Evolutionary conservation across 2,888 invertebrate species (phyloP).

Genomic region (Drosophila hamatofila): DNA sequence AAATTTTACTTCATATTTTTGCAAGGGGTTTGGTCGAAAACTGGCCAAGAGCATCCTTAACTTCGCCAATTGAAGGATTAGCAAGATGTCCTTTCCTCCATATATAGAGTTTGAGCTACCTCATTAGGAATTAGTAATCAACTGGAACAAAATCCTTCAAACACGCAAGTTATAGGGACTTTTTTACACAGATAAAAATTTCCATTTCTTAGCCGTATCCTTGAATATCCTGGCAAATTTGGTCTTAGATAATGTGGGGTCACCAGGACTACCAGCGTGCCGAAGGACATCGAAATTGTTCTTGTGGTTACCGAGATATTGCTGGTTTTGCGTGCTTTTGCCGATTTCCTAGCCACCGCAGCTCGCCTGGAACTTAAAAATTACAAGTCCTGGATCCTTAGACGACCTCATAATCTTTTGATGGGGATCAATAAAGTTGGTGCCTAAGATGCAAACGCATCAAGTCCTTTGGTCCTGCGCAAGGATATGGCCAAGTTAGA

Average conservation of each 20-base stretch:
- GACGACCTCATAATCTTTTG: neutral
- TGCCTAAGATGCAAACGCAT: neutral
- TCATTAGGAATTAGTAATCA: neutral
- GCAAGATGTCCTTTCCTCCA: neutral
- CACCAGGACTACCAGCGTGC: neutral
- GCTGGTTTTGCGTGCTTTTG: neutral
- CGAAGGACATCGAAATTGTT: neutral
- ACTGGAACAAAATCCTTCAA: neutral
- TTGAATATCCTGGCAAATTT: neutral
- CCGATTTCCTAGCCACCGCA: neutral
- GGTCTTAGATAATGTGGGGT: neutral
- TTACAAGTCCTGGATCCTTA: slow-evolving; percentile 2
- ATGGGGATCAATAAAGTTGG: neutral
- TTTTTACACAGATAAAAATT: neutral
- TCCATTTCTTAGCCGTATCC: neutral
- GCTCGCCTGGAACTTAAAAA: neutral
- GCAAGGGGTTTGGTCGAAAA: neutral
- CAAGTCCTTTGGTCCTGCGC: neutral
- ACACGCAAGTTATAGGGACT: neutral
- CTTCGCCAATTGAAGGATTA: neutral
- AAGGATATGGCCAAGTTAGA: neutral
- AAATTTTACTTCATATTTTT: neutral
- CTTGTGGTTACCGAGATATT: neutral
- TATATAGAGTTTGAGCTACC: neutral
- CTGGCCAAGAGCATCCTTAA: neutral